Conservation (phyloP, 2,113 vertebrate species). For the Ictalurus punctatus region DNA sequence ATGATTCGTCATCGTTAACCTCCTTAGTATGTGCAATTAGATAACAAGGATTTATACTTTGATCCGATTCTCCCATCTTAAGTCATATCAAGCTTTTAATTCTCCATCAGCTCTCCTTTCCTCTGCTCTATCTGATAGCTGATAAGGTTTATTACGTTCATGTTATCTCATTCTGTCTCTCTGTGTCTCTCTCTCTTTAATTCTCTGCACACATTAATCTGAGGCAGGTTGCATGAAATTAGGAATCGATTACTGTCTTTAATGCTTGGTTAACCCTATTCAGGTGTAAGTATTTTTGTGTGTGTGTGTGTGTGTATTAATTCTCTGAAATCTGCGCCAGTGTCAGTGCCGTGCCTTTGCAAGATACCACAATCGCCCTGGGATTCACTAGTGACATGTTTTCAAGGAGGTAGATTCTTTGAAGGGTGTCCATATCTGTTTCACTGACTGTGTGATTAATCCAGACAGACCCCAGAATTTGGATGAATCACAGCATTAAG, state of each 20-base stretch:
- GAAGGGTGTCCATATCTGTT: background rate
- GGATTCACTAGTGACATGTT: background rate
- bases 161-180: background rate
- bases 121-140: constrained; percentile 23
- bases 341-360: constrained; percentile 64
- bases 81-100: constrained; percentile 20
- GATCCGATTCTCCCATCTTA: background rate
- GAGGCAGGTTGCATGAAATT: constrained; percentile 77
- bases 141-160: constrained; percentile 17
- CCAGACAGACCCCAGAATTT: background rate
- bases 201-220: constrained; percentile 65
- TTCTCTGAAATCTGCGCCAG: constrained; percentile 63
- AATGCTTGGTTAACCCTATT: constrained; percentile 72
- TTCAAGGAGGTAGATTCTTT: background rate
- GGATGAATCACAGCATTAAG: background rate
- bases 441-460: background rate
- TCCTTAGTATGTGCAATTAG: constrained; percentile 9
- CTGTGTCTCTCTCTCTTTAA: background rate
- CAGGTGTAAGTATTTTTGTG: constrained; percentile 50
- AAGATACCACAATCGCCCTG: background rate
- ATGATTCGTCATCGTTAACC: constrained; percentile 13
- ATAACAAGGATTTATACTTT: constrained; percentile 34
- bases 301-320: constrained; percentile 58
- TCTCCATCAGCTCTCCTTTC: background rate
- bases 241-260: constrained; percentile 77